Conservation (phyloP, 2,888 invertebrate species). For the Andrena chrysosceles region DNA sequence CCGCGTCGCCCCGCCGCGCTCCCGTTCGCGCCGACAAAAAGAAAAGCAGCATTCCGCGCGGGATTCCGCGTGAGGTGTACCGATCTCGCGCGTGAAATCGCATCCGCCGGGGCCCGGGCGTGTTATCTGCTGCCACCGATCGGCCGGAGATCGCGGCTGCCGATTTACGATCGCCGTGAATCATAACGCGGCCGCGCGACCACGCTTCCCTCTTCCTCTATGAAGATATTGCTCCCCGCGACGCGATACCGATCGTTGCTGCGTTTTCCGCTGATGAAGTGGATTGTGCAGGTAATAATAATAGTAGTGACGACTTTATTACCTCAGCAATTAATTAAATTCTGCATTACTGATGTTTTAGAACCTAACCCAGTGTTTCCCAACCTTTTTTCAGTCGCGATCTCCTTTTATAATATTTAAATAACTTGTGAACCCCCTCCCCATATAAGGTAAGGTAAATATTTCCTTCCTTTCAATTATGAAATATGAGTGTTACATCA, state of each 20-base stretch:
- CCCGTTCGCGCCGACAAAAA: slow-evolving; percentile 45
- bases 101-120: slow-evolving; percentile 52
- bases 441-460: too few relatives aligned
- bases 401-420: too few relatives aligned
- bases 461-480: too few relatives aligned
- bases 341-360: too few relatives aligned
- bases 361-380: too few relatives aligned
- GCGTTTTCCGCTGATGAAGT: neutral
- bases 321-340: too few relatives aligned
- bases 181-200: slow-evolving; percentile 51
- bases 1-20: slow-evolving; percentile 9
- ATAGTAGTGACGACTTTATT: too few relatives aligned
- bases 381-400: too few relatives aligned
- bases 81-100: slow-evolving; percentile 72
- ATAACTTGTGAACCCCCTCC: too few relatives aligned
- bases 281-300: neutral
- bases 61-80: slow-evolving; percentile 67
- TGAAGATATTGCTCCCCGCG: slow-evolving; percentile 53
- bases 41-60: slow-evolving; percentile 68
- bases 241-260: slow-evolving; percentile 21
- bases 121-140: slow-evolving; percentile 63
- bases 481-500: too few relatives aligned
- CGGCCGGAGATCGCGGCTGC: slow-evolving; percentile 49
- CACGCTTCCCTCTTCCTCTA: slow-evolving; percentile 8
- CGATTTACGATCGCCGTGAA: slow-evolving; percentile 65